Base-by-base conservation (phyloP, 2,113 vertebrate genomes). In the Leptocoma aspasia region DNA sequence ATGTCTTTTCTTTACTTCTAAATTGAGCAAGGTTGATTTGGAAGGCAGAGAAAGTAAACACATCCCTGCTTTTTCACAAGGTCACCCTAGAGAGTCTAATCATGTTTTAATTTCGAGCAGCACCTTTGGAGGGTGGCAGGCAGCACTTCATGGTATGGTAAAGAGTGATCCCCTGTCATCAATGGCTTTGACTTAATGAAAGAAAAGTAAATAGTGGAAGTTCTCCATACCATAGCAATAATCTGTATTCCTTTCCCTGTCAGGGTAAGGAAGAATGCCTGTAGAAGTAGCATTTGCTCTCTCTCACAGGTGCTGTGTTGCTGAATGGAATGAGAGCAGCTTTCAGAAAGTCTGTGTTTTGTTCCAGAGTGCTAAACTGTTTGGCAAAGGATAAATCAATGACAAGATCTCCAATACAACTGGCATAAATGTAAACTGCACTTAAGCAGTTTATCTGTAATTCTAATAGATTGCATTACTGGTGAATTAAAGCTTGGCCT, bases 21-120 rank as follows among this genome's bases (percentile, higher is more conserved):
- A 77, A 66, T n/a, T 37, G 60, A 81, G 11, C 56, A 78, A 70
- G 35, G 66, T 59, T 81, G 42, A 64, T 93, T 70, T 83, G 69
- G 52, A 90, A 92, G 80, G 21, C 82, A 90, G n/a, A 69, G 79
- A 75, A 90, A 79, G 66, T 75, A 89, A 95, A 78, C 30, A 80
- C 21, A 19, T 71, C 41, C 27, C 33, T 83, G 39, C 12, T 57
- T 3, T 80, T 92, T 70, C 72, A 52, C 82, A 89, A 73, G 77
- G 82, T 92, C 52, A 60, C n/a, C 60, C 68, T 75, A 23, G 68
- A 72, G n/a, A 84, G 15, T n/a, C 50, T 86, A 90, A 73, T 86
- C 30, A 42, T 81, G 14, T 88, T 93, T 90, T 70, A 49, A 60
- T 92, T 83, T 88, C 54, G 50, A 92, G 39, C 45, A 63, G 6